Base-by-base conservation (phyloP, 92 coral and sea anemone genomes). In the Metridium senile region DNA sequence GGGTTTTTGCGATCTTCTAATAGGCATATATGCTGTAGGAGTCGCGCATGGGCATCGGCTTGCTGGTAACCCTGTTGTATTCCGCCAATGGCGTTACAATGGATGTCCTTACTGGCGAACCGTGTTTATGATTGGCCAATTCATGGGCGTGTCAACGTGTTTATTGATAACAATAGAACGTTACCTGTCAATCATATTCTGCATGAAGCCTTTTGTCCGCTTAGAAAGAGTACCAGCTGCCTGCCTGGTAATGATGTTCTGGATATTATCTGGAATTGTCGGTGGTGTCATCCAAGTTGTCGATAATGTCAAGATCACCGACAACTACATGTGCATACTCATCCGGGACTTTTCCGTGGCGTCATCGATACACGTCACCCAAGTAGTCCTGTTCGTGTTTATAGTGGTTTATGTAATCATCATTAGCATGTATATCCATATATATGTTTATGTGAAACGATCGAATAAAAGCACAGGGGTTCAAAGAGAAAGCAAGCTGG, bases 261-360 rank as follows among this genome's bases (percentile, higher is more conserved):
- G 81, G 61, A 33, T 45, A 1, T 58, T 81, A 20, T 71, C 72
- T 16, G 83, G 68, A 0, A 53, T 17, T 0, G 19, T 66, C 1
- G 68, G 79, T 25, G 64, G 49, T 27, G 33, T 76, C 18, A 81
- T 86, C 10, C 70, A 81, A 22, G 23, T 28, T 61, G 47, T 81
- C 27, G 90, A 85, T 51, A 1, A 45, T 1, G 31, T n/a, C 9
- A 26, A 26, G 6, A 78, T 72, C 47, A 34, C 80, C 13, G 89
- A 84, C 26, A 79, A 79, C 62, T 73, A 32, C 18, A 85, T 85
- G 89, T 85, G 89, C 43, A 29, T 85, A 11, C 67, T 85, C 9
- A 57, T 85, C 20, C 81, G 82, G 27, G 43, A 73, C 61, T 66
- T 79, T 30, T 11, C 7, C 1, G 29, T 18, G 1, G 31, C 81